These are phyloP conservation scores for Mustela lutreola DNA, from an alignment of 2,113 vertebrate species.

Conservation along the genomic window DNA sequence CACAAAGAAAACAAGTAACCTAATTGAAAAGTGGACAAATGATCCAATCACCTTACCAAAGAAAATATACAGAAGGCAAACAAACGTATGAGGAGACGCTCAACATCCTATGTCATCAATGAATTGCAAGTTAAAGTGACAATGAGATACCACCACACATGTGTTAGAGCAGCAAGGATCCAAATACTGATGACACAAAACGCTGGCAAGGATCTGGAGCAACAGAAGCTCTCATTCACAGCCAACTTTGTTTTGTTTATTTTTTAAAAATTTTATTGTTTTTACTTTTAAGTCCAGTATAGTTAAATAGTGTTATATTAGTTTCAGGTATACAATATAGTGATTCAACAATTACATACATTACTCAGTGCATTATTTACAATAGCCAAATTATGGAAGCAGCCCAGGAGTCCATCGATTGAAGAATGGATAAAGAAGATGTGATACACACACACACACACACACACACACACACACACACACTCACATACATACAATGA, in stretches of 20 bases:
- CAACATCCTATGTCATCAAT: not conserved
- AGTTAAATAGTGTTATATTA: not conserved
- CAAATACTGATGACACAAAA: not conserved
- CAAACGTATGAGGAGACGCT: not conserved
- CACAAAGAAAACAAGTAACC: not conserved
- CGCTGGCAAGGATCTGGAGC: not conserved
- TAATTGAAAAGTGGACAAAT: not conserved
- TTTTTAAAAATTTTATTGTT: not conserved
- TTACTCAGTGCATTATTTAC: not conserved
- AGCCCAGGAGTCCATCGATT: not conserved
- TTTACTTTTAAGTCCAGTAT: not conserved
- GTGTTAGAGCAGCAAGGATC: not conserved
- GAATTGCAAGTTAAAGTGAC: not conserved
- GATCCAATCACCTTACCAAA: not conserved
- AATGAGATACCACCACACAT: not conserved
- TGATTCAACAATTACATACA: not conserved
- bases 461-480: not conserved
- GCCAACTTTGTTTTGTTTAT: not conserved
- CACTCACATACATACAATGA: not conserved
- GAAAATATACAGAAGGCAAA: not conserved
- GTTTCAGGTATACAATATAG: not conserved
- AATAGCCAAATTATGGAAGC: not conserved
- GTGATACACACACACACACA: not conserved
- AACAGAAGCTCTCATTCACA: not conserved
- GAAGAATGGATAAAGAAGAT: not conserved